Conservation (phyloP, 2,797 vertebrate genomes). For the Clarias laeviceps region DNA sequence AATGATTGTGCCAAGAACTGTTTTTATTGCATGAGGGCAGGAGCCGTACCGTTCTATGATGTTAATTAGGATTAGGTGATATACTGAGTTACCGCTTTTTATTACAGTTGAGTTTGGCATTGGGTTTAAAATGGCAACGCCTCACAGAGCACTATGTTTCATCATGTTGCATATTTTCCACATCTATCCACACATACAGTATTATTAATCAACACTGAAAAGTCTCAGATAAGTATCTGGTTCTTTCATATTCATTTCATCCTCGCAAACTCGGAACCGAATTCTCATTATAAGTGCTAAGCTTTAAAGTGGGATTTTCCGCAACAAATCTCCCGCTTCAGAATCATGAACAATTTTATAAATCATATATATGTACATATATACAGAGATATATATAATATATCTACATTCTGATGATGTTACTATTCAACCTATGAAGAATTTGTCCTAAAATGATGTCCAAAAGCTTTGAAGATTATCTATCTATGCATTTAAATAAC, state of each 20-base stretch:
- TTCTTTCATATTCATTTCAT: background rate
- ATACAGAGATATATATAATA: background rate
- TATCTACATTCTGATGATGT: background rate
- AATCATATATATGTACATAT: too few relatives aligned
- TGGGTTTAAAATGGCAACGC: background rate
- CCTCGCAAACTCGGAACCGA: background rate
- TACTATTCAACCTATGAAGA: background rate
- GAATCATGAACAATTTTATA: background rate
- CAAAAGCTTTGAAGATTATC: too few relatives aligned
- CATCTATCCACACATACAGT: too few relatives aligned
- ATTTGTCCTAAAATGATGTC: background rate
- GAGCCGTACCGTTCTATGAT: background rate
- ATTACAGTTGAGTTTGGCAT: background rate
- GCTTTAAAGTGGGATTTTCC: too few relatives aligned
- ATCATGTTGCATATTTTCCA: background rate
- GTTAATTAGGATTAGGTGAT: conserved; percentile 8
- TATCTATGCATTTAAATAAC: background rate
- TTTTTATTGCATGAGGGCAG: background rate
- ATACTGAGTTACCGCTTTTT: conserved; percentile 17
- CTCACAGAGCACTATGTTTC: background rate
- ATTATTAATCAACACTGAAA: background rate
- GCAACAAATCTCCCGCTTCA: background rate
- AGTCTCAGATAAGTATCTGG: too few relatives aligned
- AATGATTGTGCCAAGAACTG: background rate
- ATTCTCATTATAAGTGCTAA: background rate